Percentiles rank a stretch among this genome's conserved stretches.
Conservation (phyloP, 2,888 invertebrate genomes). For the Nyleta sp. region DNA sequence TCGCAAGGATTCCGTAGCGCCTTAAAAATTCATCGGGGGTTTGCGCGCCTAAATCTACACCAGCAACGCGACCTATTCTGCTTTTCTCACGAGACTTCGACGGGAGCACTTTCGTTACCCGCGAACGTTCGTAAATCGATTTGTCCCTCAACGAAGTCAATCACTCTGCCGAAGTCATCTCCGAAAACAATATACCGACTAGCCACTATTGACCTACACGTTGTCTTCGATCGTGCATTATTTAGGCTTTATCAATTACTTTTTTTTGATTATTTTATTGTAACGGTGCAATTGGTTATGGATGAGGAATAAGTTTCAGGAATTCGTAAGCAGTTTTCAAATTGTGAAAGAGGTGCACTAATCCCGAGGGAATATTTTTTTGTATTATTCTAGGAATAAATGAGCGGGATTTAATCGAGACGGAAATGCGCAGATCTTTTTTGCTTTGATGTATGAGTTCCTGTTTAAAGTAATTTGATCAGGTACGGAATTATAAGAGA, state of each 20-base stretch:
- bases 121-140: constrained; percentile 67
- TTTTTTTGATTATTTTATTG: background rate
- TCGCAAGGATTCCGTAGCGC: constrained; percentile 71
- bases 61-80: constrained; percentile 65
- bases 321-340: no score
- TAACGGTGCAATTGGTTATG: background rate
- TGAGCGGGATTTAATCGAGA: no score
- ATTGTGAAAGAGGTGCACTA: no score
- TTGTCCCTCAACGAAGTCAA: constrained; percentile 61
- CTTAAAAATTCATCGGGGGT: constrained; percentile 76
- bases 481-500: no score
- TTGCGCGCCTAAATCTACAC: constrained; percentile 76
- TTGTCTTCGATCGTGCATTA: constrained; percentile 1
- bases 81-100: constrained; percentile 64
- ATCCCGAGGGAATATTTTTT: no score
- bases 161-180: constrained; percentile 58
- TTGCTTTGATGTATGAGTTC: no score
- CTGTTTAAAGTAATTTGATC: no score
- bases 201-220: constrained; percentile 24
- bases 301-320: no score
- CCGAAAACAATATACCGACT: constrained; percentile 46
- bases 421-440: no score
- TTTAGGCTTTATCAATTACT: constrained; percentile 5
- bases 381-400: no score
- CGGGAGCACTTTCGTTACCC: constrained; percentile 55